These are phyloP conservation scores for Clytia hemisphaerica DNA, from an alignment of 30 jellyfish, hydroid and myxozoan species.

Conservation along the genomic window DNA sequence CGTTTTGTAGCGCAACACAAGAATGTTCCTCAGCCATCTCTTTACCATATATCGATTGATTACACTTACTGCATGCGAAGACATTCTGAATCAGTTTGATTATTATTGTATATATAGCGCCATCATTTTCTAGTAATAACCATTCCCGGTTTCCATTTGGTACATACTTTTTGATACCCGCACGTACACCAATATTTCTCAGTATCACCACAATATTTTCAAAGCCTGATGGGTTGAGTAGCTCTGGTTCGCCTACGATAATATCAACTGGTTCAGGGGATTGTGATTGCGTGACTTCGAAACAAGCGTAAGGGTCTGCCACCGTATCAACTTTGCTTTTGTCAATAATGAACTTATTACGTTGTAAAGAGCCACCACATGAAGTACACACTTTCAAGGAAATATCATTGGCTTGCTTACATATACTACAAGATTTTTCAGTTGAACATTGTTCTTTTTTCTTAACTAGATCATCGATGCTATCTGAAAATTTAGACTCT, in stretches of 20 bases:
- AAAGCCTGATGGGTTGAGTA: constrained; percentile 9
- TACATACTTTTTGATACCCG: constrained; percentile 14
- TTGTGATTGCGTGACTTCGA: neutral
- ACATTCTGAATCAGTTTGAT: constrained; percentile 7
- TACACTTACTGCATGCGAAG: constrained; percentile 2
- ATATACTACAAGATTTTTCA: no score
- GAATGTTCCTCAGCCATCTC: neutral
- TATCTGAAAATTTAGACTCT: no score
- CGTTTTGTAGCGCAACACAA: neutral
- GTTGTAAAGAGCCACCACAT: no score
- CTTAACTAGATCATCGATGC: no score
- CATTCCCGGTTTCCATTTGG: constrained; percentile 21
- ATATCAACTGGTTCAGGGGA: neutral
- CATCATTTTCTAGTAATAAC: neutral
- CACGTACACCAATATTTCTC: constrained; percentile 20
- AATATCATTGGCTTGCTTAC: no score
- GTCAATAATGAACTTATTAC: neutral
- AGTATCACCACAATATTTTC: constrained; percentile 5
- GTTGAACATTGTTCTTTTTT: no score
- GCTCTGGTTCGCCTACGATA: constrained; percentile 30
- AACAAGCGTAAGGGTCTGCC: neutral
- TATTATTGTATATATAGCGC: constrained; percentile 7
- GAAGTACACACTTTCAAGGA: no score
- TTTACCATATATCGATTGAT: neutral
- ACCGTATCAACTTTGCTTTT: neutral